Percentiles rank a stretch among this genome's conserved stretches.
phyloP scores from a whole-genome alignment of 2,797 vertebrate genomes.

The Xenentodon cancila region DNA sequence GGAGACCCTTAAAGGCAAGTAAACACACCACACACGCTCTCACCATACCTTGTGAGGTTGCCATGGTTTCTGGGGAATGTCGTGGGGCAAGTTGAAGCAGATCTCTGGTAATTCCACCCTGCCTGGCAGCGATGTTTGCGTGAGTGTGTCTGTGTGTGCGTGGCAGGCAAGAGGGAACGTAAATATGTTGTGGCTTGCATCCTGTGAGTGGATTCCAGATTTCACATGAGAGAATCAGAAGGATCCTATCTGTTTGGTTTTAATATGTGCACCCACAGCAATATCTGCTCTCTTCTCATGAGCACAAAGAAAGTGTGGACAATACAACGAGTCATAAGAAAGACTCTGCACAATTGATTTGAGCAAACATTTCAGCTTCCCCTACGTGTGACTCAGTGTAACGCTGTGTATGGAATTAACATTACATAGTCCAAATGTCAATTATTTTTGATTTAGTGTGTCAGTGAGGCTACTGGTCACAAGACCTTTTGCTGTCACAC shows the following conservation, averaged over 20 bases:
- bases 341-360: conserved; percentile 49
- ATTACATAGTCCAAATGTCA: conserved; percentile 51
- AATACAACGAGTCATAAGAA: conserved; percentile 44
- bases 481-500: conserved; percentile 51
- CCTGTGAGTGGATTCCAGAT: conserved; percentile 49
- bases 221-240: conserved; percentile 36
- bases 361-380: conserved; percentile 36
- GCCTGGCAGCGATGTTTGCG: conserved; percentile 66
- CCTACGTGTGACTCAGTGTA: conserved; percentile 35
- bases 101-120: conserved; percentile 73
- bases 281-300: conserved; percentile 54
- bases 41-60: conserved; percentile 68
- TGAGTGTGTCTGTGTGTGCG: conserved; percentile 20
- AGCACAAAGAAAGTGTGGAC: conserved; percentile 46
- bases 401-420: conserved; percentile 48
- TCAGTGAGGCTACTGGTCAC: conserved; percentile 51
- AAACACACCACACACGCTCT: conserved; percentile 64
- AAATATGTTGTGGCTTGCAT: conserved; percentile 66
- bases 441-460: conserved; percentile 64
- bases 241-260: conserved; percentile 45
- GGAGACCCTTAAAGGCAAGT: conserved; percentile 70
- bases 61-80: conserved; percentile 82
- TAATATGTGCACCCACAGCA: conserved; percentile 45
- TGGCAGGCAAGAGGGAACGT: conserved; percentile 27
- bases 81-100: conserved; percentile 74